Percentiles rank a stretch among this genome's conserved stretches.
phyloP scores from a whole-genome alignment of 2,888 invertebrate species.

The Harpalus rubripes region DNA sequence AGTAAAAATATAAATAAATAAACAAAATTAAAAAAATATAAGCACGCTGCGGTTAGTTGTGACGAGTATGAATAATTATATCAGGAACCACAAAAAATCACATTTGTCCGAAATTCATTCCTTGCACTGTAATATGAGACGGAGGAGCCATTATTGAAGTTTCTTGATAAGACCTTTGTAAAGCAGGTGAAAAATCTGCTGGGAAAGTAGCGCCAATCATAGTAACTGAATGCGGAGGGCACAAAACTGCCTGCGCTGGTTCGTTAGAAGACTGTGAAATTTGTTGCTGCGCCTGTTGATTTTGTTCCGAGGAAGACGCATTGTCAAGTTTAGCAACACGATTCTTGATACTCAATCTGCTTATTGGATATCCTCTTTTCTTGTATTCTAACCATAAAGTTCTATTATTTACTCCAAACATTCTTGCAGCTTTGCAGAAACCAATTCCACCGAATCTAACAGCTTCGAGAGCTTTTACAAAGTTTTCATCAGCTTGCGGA shows the following conservation, averaged over 20 bases:
- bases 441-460: constrained; percentile 91
- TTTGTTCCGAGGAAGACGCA: constrained; percentile 37
- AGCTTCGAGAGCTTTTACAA: constrained; percentile 89
- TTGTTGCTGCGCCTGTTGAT: constrained; percentile 68
- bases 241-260: constrained; percentile 78
- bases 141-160: constrained; percentile 76
- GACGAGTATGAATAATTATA: constrained; percentile 17
- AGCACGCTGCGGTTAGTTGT: background rate
- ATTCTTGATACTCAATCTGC: constrained; percentile 87
- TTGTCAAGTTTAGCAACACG: constrained; percentile 83
- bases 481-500: constrained; percentile 91
- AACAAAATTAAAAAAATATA: constrained; percentile 5
- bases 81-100: constrained; percentile 76
- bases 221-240: constrained; percentile 83
- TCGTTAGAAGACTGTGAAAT: constrained; percentile 74
- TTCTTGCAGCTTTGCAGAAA: constrained; percentile 90
- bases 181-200: constrained; percentile 82
- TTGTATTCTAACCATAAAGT: constrained; percentile 92
- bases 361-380: constrained; percentile 90
- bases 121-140: constrained; percentile 85
- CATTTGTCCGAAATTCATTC: constrained; percentile 88
- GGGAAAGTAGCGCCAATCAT: constrained; percentile 83
- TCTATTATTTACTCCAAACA: constrained; percentile 91
- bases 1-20: constrained; percentile 8
- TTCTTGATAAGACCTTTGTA: constrained; percentile 78